Evolutionary conservation across 2,888 invertebrate species (phyloP), one percentile per base, ranked within the genome.

Genomic region (Coleophora deauratella): DNA sequence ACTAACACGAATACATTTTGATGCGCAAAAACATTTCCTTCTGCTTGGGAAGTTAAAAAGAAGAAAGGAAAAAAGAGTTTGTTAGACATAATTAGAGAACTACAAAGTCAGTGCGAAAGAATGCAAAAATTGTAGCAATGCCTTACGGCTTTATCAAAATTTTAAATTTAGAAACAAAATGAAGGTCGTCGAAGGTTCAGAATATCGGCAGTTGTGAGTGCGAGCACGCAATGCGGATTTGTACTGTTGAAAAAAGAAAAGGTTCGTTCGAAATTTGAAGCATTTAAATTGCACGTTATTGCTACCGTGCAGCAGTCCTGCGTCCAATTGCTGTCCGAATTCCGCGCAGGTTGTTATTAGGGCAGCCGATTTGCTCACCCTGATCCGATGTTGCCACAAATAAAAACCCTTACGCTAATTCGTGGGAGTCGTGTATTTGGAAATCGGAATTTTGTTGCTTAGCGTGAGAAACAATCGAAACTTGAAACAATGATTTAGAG

Each of bases 241-340:
- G 35, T 35, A 8, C 33, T 33, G 35, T 54, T n/a, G n/a, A n/a
- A n/a, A n/a, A n/a, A 59, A 64, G 65, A 64, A 55, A 51, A 52
- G 61, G 59, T 62, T 55, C 57, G 64, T 75, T 77, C 69, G 75
- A 81, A 78, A 85, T 85, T 75, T 69, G 74, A 84, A 85, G 75
- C 77, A 85, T 85, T 85, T 85, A 85, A 84, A 85, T 85, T 84
- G 75, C 73, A 77, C 70, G 78, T 79, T 79, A 72, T 71, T 72
- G 85, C 85, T 85, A 85, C 85, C 70, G 85, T 84, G 82, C 81
- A 75, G 73, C 21, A 6, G 21, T 6, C 74, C 74, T 72, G 67
- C 62, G 46, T 50, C 52, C 60, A 63, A 62, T 57, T 59, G 59
- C 62, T 64, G 71, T 62, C 66, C 76, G 74, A 81, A 84, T 84